Evolutionary conservation across 2,888 invertebrate species (phyloP).

Genomic region (Diadromus collaris): DNA sequence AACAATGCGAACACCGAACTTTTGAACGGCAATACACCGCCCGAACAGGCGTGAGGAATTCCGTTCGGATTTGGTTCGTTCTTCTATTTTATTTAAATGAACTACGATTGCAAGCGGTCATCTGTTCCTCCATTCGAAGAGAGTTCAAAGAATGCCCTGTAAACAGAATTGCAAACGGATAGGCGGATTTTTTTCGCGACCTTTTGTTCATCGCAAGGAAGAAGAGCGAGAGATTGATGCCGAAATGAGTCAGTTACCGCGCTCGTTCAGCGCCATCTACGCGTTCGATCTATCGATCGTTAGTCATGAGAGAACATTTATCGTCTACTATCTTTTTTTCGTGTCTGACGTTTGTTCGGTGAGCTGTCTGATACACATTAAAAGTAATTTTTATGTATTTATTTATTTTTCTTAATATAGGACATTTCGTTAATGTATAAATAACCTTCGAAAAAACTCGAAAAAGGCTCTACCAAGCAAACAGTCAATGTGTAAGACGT

Average conservation of each 20-base stretch:
- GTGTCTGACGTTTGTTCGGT: not conserved
- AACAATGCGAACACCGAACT: conserved; percentile 76
- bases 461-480: not conserved
- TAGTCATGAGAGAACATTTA: not conserved
- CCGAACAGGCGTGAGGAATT: conserved; percentile 62
- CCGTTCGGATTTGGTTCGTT: conserved; percentile 53
- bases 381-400: not conserved
- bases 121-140: conserved; percentile 3
- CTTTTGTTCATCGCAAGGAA: not conserved
- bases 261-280: not conserved
- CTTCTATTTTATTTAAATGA: conserved; percentile 22
- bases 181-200: not conserved
- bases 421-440: not conserved
- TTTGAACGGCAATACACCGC: conserved; percentile 69
- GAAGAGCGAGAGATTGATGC: not conserved
- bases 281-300: not conserved
- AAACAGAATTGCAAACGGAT: not conserved
- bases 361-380: not conserved
- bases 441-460: not conserved
- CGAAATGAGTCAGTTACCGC: conserved; percentile 1
- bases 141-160: not conserved
- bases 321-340: not conserved
- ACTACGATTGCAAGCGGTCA: not conserved
- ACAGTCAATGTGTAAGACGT: conserved; percentile 4
- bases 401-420: not conserved